A percentile compares a stretch with the other conserved stretches of the same genome.
phyloP scores from a whole-genome alignment of 2,797 vertebrate species.

The Lithobates sylvaticus region DNA sequence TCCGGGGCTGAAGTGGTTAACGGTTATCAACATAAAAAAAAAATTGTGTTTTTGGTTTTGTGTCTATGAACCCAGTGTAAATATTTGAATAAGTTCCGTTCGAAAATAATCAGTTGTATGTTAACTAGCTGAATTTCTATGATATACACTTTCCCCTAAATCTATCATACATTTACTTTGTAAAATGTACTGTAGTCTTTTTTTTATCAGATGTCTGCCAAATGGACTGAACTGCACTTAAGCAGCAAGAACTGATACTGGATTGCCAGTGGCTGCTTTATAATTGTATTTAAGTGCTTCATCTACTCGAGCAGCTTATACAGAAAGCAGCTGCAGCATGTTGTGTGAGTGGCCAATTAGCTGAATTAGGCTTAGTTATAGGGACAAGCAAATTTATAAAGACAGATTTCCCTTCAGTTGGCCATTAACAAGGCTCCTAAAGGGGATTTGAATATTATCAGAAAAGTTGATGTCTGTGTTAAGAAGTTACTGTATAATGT shows the following conservation, averaged over 20 bases:
- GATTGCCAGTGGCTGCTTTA: constrained; percentile 44
- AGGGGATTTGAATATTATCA: constrained; percentile 24
- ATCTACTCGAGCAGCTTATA: constrained; percentile 21
- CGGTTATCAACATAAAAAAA: too few species aligned
- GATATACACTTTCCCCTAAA: too few species aligned
- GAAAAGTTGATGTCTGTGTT: constrained; percentile 13
- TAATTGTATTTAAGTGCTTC: constrained; percentile 51
- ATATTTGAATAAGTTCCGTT: too few species aligned
- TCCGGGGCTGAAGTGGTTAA: too few species aligned
- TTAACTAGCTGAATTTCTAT: too few species aligned
- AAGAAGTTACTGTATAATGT: not conserved
- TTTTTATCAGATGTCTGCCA: constrained; percentile 14
- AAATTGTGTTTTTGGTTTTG: too few species aligned
- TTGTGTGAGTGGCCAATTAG: constrained; percentile 47
- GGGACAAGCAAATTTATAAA: constrained; percentile 44
- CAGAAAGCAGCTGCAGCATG: constrained; percentile 41
- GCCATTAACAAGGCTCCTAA: constrained; percentile 23
- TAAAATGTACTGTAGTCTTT: constrained; percentile 6
- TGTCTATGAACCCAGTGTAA: too few species aligned
- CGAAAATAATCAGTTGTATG: too few species aligned
- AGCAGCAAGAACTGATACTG: constrained; percentile 22
- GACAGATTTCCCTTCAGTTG: constrained; percentile 41
- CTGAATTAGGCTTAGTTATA: constrained; percentile 47
- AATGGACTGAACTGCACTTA: constrained; percentile 37
- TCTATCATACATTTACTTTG: not conserved